Base-by-base conservation (phyloP, 2,113 vertebrate genomes). In the human (Homo sapiens) region DNA sequence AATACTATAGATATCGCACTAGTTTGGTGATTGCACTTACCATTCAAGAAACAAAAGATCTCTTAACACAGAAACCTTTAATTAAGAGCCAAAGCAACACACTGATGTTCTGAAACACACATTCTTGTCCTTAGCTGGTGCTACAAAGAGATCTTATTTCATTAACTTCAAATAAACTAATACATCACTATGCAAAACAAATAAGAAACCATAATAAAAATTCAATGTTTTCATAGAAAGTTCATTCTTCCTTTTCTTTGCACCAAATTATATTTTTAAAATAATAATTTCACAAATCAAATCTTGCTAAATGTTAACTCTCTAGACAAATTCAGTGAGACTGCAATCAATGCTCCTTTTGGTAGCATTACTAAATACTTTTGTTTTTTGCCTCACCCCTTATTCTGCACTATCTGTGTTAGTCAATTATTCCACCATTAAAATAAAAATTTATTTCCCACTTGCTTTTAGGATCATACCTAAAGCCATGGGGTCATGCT, bases 381-480 rank as follows among this genome's bases (percentile, higher is more conserved):
- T 61, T 78, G 55, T 64, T 94, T 97, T 89, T 43, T 92, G 59
- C 12, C n/a, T 95, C n/a, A n/a, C 30, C 12, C 88, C 68, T 90
- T 23, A 61, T 70, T 90, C 43, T 22, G 18, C 3, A 59, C 23
- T 79, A 57, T 75, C 32, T 64, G 40, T 18, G 13, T 38, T 84
- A 68, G 14, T 40, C 45, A 59, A 48, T 35, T 66, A 45, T 32
- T 81, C 13, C 40, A 61, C 48, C 16, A 35, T 48, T 83, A 73
- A 94, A 79, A 79, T 89, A 73, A 73, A 88, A 85, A 52, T 52
- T 38, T 73, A 82, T n/a, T 68, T 94, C 25, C 16, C 55, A 75
- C 25, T 6, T 85, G 73, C 14, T 57, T 90, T 92, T 30, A 80
- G 61, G 45, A 90, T 80, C 38, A 86, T 8, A n/a, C 5, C 68